These are phyloP conservation scores for Arctia plantaginis DNA, from an alignment of 2,888 invertebrate species.

Conservation along the genomic window DNA sequence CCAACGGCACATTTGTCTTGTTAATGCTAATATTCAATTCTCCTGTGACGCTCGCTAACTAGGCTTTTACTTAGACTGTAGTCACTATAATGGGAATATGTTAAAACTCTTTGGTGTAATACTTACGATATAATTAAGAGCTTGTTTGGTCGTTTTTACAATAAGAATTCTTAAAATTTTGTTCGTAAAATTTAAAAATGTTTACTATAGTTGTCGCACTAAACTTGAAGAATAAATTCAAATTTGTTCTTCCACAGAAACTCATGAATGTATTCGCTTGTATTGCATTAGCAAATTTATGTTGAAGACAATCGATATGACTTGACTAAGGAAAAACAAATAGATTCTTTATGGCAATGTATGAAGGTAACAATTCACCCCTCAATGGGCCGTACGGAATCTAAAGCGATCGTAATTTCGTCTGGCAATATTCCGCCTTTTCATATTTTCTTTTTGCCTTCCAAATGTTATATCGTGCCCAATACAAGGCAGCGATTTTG, in stretches of 20 bases:
- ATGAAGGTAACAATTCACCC: constrained; percentile 84
- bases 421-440: constrained; percentile 84
- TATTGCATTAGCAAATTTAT: constrained; percentile 55
- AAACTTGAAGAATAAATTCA: constrained; percentile 14
- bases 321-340: constrained; percentile 76
- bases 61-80: constrained; percentile 56
- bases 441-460: constrained; percentile 83
- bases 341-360: constrained; percentile 82
- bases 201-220: neutral
- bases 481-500: constrained; percentile 82
- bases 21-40: constrained; percentile 80
- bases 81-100: constrained; percentile 26
- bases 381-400: constrained; percentile 82
- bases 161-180: neutral
- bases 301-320: constrained; percentile 67
- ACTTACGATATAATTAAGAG: neutral
- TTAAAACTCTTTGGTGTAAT: constrained; percentile 3
- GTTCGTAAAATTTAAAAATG: neutral
- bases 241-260: constrained; percentile 38
- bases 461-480: constrained; percentile 80
- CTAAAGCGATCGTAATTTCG: constrained; percentile 85
- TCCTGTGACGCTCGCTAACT: constrained; percentile 56
- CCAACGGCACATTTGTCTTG: constrained; percentile 77
- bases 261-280: constrained; percentile 48
- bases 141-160: neutral